These are phyloP conservation scores for Lottia gigantea DNA, from an alignment of 2,888 invertebrate species.

Conservation along the genomic window DNA sequence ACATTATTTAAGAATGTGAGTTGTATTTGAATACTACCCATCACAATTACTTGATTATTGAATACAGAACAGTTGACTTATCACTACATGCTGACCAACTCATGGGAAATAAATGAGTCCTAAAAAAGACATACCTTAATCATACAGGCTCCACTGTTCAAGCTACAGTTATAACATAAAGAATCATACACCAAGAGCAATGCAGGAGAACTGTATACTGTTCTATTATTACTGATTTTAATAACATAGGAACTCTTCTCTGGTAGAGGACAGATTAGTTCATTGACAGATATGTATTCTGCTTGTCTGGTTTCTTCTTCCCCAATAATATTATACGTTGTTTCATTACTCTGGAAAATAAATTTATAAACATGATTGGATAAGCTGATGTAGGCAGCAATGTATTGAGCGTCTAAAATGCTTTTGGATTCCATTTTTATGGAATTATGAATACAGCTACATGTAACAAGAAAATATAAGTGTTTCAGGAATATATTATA, in stretches of 20 bases:
- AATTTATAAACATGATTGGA: background rate
- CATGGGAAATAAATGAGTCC: too few species aligned
- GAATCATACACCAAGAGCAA: slow-evolving; percentile 40
- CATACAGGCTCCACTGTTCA: slow-evolving; percentile 29
- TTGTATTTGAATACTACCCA: too few species aligned
- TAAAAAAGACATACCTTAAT: slow-evolving; percentile 32
- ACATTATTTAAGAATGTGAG: too few species aligned
- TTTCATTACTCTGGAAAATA: slow-evolving; percentile 32
- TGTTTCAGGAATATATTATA: too few species aligned
- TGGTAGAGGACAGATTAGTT: slow-evolving; percentile 37
- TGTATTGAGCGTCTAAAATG: too few species aligned
- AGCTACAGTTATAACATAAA: slow-evolving; percentile 30
- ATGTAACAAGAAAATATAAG: too few species aligned
- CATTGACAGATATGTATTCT: slow-evolving; percentile 38
- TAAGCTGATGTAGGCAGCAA: too few species aligned
- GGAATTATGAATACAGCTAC: too few species aligned
- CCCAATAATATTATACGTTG: slow-evolving; percentile 26
- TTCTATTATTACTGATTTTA: slow-evolving; percentile 26
- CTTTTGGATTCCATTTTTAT: too few species aligned
- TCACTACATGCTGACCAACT: too few species aligned
- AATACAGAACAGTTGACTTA: too few species aligned
- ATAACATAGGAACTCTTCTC: slow-evolving; percentile 25
- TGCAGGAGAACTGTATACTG: slow-evolving; percentile 24
- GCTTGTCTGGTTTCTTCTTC: slow-evolving; percentile 18
- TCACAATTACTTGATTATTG: too few species aligned